Evolutionary conservation across 1,140 invertebrate species (phyloP), one percentile per base, ranked within the genome.

Genomic region (Heliothis virescens): DNA sequence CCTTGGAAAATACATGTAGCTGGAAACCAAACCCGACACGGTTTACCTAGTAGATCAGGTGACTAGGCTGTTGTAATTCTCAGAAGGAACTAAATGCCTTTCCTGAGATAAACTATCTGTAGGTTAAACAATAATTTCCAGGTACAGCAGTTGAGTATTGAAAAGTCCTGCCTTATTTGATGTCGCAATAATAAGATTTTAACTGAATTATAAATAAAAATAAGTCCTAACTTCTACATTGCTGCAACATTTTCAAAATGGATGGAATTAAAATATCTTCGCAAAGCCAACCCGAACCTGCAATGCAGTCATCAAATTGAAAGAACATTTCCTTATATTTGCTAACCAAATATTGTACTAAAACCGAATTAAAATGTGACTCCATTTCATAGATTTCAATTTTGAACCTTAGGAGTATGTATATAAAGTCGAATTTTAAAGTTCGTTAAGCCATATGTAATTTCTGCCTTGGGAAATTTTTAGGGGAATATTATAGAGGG

Each of bases 271-370:
- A 69, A 69, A 50, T 69, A 69, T 69, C 11, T 69, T 53, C 5
- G 1, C 18, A 52, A 52, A 69, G 12, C 15, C 15, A 53, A 29
- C 21, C 57, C 41, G 5, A 69, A 69, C 53, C 69, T 57, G 69
- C 69, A 72, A 72, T 72, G 69, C 69, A 72, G 69, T 18, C 26
- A 72, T 72, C 69, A 72, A 34, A 57, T 72, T 4, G 52, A 57
- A 72, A 72, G 69, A 55, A 41, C 52, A 12, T 57, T 72, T 72
- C 48, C 69, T 72, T 72, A 71, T 55, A 29, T 62, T 16, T n/a
- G 15, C 52, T 55, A 57, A 55, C 29, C 69, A 57, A 72, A 72
- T 72, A 57, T 72, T 72, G 52, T 72, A 57, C 69, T 26, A 18
- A 4, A 34, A 72, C 16, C 52, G 52, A 72, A 57, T 72, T 55